Base-by-base conservation (phyloP, 1,140 invertebrate species). In the Cydia strobilella region DNA sequence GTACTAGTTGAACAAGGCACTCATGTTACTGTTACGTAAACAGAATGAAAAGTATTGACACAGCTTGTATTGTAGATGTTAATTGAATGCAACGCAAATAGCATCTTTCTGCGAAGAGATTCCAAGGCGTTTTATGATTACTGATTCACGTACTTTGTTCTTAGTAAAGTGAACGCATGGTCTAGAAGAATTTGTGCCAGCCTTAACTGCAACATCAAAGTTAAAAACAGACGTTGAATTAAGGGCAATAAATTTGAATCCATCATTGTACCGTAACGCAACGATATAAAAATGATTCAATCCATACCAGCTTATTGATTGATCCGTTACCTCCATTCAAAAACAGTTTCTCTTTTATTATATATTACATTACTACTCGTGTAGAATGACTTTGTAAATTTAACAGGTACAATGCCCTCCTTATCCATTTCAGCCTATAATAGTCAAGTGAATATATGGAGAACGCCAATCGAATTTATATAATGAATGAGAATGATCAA, bases 221-320 rank as follows among this genome's bases (percentile, higher is more conserved):
- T 20, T 20, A 69, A 66, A 15, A 66, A 66, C 62, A n/a, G 62
- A 9, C 31, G 65, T 42, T 69, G n/a, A 69, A 69, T 69, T 69
- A 69, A 69, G 65, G 65, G 27, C 65, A 69, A 69, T 69, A 69
- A 69, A 69, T 66, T 35, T 23, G 35, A 39, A 69, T 69, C 65
- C 27, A 69, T 42, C 65, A 35, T 65, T 35, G 65, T 69, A 69
- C 65, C 65, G 63, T 39, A 66, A 66, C 27, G 27, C 15, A 69
- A 39, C n/a, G 27, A 10, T 42, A 31, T n/a, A n/a, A 2, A 18
- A 69, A 35, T 69, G 65, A 69, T 69, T 69, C 25, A 31, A 66
- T n/a, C 35, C 65, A 7, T 9, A 69, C 35, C 27, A 69, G 31
- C 15, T 69, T 69, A 69, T 69, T 69, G 65, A 69, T 69, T 69